Percentiles rank a stretch among this genome's conserved stretches.
phyloP scores from a whole-genome alignment of 2,888 invertebrate species.

The Melangyna quadrimaculata region DNA sequence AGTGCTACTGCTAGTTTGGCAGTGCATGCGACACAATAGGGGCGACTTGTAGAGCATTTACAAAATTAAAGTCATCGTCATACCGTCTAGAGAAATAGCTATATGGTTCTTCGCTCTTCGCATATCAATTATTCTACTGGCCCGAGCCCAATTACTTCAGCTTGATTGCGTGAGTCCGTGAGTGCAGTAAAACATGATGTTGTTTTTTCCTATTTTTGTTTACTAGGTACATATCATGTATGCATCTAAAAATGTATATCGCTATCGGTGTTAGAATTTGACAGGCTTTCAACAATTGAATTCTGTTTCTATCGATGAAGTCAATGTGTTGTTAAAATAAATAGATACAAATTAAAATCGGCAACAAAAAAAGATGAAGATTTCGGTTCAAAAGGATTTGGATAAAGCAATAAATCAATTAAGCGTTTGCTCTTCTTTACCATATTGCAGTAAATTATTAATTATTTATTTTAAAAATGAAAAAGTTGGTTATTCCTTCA shows the following conservation, averaged over 20 bases:
- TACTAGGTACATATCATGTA: not conserved
- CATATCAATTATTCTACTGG: slow-evolving; percentile 57
- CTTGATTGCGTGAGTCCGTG: slow-evolving; percentile 68
- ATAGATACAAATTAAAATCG: not conserved
- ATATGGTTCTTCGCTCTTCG: slow-evolving; percentile 10
- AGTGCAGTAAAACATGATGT: slow-evolving; percentile 39
- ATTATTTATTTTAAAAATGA: too few relatives aligned
- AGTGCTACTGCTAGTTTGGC: not conserved
- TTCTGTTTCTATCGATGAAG: not conserved
- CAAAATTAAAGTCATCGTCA: slow-evolving; percentile 13
- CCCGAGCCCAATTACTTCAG: slow-evolving; percentile 60
- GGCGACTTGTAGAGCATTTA: slow-evolving; percentile 11
- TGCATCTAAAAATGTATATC: not conserved
- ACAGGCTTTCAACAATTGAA: not conserved
- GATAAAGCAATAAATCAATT: not conserved
- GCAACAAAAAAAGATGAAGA: not conserved
- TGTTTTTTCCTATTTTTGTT: not conserved
- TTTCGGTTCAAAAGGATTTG: not conserved
- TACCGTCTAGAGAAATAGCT: slow-evolving; percentile 10
- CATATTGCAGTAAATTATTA: too few relatives aligned
- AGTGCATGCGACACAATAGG: slow-evolving; percentile 29
- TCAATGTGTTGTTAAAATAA: not conserved
- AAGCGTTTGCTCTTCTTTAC: too few relatives aligned
- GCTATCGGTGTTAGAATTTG: not conserved
- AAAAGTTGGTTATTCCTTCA: too few relatives aligned